These are phyloP conservation scores for Illadopsis cleaveri DNA, from an alignment of 2,113 vertebrate species.

Conservation along the genomic window DNA sequence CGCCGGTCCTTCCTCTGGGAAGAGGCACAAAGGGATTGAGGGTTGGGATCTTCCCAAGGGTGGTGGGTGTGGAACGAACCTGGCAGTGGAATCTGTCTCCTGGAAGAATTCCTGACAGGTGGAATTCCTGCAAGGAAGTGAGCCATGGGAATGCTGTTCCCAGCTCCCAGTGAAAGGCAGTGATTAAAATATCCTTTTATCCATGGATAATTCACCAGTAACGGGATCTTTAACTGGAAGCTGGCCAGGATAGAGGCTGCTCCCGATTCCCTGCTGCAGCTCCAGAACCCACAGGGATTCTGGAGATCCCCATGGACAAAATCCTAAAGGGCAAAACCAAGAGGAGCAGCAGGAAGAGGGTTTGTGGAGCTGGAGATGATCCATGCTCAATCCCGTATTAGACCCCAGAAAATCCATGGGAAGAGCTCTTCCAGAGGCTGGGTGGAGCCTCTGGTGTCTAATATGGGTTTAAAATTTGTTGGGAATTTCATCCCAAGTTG, in stretches of 20 bases:
- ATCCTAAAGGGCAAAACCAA: not conserved
- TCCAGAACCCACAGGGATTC: not conserved
- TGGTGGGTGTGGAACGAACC: fast-evolving
- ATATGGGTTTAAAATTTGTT: fast-evolving
- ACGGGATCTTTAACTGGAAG: not conserved
- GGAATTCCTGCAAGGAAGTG: not conserved
- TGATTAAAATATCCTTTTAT: not conserved
- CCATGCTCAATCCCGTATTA: fast-evolving
- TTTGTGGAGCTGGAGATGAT: fast-evolving
- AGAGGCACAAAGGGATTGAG: not conserved
- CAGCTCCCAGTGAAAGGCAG: not conserved
- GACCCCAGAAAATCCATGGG: not conserved
- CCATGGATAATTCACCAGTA: conserved; percentile 48
- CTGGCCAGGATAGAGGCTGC: not conserved
- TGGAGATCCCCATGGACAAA: fast-evolving
- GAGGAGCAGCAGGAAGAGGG: not conserved
- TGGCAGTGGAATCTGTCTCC: fast-evolving
- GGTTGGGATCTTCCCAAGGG: not conserved
- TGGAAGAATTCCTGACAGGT: fast-evolving
- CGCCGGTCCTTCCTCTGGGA: not conserved
- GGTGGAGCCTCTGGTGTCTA: fast-evolving
- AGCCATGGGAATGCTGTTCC: not conserved
- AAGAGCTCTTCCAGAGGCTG: not conserved
- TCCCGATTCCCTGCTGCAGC: fast-evolving
- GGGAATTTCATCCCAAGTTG: fast-evolving